Base-by-base conservation (phyloP, 1,140 invertebrate genomes). In the Drosophila parabipectinata region DNA sequence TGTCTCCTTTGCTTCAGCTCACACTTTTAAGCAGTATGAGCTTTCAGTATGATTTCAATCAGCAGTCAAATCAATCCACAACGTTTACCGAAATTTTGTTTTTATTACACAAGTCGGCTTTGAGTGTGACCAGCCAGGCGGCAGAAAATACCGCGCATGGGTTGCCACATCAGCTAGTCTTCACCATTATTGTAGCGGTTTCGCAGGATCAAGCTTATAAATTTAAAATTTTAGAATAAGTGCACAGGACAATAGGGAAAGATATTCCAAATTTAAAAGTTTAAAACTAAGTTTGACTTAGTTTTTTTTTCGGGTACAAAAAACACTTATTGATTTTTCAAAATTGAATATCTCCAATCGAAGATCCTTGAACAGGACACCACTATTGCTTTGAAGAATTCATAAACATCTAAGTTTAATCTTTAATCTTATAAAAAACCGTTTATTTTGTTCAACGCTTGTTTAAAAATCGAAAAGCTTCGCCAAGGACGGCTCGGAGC, bases 71-170 rank as follows among this genome's bases (percentile, higher is more conserved):
- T 21, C 41, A 41, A 26, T 41, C 14, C 30, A 63, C 62, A 45
- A 32, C 62, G 63, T 82, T 48, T 60, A 73, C 58, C 41, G 41
- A 52, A 82, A 81, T 73, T 57, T 68, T 68, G 63, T 80, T 80
- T 81, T 82, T 82, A 82, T 81, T 81, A 81, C 79, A 81, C 79
- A 81, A 81, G 79, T 63, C 57, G 51, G 57, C 51, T 28, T 53
- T 48, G 24, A 56, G 39, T 32, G 57, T 60, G 57, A 52, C 57
- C 57, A 2, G 44, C 18, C 3, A 21, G 9, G 15, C 9, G 18
- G 18, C 9, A 10, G 9, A 9, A 47, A 47, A 47, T 24, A 2
- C 44, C 44, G 1, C 10, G 18, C 1, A 14, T 14, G 41, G 41
- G 41, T 18, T 44, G 41, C 41, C 41, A 44, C 6, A 18, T 44